Evolutionary conservation across 1,140 invertebrate genomes (phyloP), one percentile per base, ranked within the genome.

Genomic region (Oryzaephilus surinamensis): DNA sequence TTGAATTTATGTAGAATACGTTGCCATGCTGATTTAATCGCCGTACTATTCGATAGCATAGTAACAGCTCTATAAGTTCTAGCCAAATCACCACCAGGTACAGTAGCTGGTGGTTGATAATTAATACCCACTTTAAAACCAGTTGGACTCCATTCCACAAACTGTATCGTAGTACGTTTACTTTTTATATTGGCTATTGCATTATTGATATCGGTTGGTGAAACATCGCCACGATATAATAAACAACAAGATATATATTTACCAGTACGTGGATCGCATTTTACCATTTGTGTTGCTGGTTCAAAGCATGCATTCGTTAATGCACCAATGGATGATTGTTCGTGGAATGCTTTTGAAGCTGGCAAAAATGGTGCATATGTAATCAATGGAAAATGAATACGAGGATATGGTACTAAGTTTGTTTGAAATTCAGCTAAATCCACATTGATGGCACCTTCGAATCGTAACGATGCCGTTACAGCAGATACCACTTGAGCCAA

Each of bases 401-500:
- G 57, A 3, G 78, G 78, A 54, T 79, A 80, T 0, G 77, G 77
- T 8, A 81, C 77, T 29, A 81, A 61, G 59, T 75, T 75, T 0
- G 73, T 75, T 62, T 83, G 83, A 65, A 89, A 88, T 63, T 89
- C 85, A 0, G 78, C 84, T 37, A 89, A 65, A 61, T 89, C 84
- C 24, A 83, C 80, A 49, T 82, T 86, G 8, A 85, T 61, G 3
- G 80, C 76, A 26, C 81, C 81, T 51, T 84, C 77, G 60, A 88
- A 87, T 17, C 84, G 65, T 8, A 85, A 59, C 7, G 80, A 83
- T 3, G 80, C 80, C 2, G 81, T 84, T 38, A 84, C 82, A 2
- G 80, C 83, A 0, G 79, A 83, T 11, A 85, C 80, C 28, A 84
- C 79, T 65, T 84, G 77, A 13, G 73, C 74, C 41, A 80, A 77